A percentile compares a stretch with the other conserved stretches of the same genome.
phyloP scores from a whole-genome alignment of 2,888 invertebrate species.

The Pemphredon lugubris region DNA sequence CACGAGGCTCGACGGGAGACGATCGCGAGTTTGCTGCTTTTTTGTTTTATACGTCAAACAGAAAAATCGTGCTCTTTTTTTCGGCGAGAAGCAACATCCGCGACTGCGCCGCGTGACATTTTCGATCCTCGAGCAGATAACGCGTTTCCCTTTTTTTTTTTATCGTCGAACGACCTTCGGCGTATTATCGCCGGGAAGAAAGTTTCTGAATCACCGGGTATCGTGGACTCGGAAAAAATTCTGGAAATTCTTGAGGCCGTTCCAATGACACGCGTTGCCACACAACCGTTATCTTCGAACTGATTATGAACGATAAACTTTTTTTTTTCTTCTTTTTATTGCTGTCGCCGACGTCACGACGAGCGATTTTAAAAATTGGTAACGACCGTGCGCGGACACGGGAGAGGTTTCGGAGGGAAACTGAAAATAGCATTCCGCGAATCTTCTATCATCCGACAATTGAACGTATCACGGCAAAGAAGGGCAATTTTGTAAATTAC shows the following conservation, averaged over 20 bases:
- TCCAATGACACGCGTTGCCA: conserved; percentile 3
- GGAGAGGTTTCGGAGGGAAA: conserved; percentile 1
- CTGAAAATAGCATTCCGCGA: conserved; percentile 18
- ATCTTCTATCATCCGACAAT: conserved; percentile 11
- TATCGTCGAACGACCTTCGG: conserved; percentile 27
- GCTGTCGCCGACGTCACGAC: not conserved
- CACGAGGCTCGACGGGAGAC: no score
- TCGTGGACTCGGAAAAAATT: not conserved
- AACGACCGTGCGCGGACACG: not conserved
- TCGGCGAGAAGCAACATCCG: not conserved
- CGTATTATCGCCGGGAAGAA: conserved; percentile 25
- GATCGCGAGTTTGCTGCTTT: no score
- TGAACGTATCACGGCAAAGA: conserved; percentile 43
- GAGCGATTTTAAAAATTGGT: not conserved
- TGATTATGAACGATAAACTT: conserved; percentile 14
- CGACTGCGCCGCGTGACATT: not conserved
- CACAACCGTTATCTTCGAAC: conserved; percentile 8
- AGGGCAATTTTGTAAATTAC: conserved; percentile 64
- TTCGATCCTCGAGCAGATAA: conserved; percentile 48
- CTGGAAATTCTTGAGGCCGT: conserved; percentile 1
- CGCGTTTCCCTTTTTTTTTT: conserved; percentile 3
- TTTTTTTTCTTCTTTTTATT: no score
- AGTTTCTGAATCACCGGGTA: conserved; percentile 16
- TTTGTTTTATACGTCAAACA: no score
- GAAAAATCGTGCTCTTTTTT: not conserved